Conservation (phyloP, 1,140 invertebrate genomes). For the Acromyrmex charruanus region DNA sequence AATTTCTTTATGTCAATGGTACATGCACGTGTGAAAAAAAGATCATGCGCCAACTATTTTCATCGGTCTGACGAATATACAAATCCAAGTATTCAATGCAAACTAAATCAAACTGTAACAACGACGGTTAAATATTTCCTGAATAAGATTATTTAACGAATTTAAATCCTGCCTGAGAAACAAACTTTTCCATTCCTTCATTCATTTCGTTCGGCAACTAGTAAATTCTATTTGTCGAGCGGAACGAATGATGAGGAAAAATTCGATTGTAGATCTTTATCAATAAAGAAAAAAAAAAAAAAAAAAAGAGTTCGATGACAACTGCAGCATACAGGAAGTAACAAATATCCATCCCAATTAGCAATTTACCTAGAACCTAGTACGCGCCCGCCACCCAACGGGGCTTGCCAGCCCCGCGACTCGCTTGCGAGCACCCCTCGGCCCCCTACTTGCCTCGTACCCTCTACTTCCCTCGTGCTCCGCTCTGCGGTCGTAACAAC, state of each 20-base stretch:
- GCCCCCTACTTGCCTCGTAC: conserved; percentile 19
- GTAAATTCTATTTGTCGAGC: neutral
- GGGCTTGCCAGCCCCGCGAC: conserved; percentile 26
- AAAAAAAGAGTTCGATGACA: neutral
- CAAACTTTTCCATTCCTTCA: neutral
- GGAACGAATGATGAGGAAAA: neutral
- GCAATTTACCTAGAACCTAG: conserved; percentile 38
- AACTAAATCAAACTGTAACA: neutral
- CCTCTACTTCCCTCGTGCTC: neutral
- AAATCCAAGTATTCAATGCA: neutral
- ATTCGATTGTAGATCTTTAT: neutral
- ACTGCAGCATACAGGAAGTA: conserved; percentile 6
- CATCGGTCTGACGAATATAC: neutral
- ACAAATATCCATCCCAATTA: conserved; percentile 53
- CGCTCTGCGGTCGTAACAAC: conserved; percentile 56
- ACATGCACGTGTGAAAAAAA: no score
- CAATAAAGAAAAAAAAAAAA: neutral
- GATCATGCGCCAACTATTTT: neutral
- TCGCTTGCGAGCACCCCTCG: conserved; percentile 25
- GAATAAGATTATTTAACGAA: neutral
- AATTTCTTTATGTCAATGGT: neutral
- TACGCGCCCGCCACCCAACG: conserved; percentile 23
- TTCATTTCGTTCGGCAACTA: neutral
- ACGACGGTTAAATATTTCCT: neutral
- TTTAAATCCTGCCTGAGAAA: neutral